These are phyloP conservation scores for Excalfactoria chinensis DNA, from an alignment of 2,113 vertebrate genomes.

Conservation along the genomic window DNA sequence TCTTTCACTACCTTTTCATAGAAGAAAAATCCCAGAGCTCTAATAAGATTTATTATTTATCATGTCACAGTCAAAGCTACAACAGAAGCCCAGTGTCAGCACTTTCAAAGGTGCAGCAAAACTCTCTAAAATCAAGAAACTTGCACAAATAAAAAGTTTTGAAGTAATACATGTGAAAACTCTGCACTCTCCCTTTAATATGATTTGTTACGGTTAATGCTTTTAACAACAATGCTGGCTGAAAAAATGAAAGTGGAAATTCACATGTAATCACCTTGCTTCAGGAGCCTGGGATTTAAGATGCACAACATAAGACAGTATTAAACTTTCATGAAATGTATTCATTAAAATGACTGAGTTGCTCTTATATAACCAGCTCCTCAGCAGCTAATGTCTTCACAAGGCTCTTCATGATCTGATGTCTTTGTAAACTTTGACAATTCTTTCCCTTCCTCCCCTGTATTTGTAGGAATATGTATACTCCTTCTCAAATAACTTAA, in stretches of 20 bases:
- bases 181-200: neutral
- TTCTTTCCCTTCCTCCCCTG: neutral
- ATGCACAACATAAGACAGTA: neutral
- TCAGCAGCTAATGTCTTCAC: neutral
- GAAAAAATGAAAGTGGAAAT: neutral
- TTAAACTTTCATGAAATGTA: slow-evolving; percentile 48
- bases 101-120: neutral
- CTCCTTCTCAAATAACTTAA: neutral
- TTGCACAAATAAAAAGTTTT: neutral
- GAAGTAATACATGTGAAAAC: neutral
- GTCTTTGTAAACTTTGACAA: slow-evolving; percentile 17
- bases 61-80: neutral
- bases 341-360: slow-evolving; percentile 35
- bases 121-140: neutral
- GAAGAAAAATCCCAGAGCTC: neutral
- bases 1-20: neutral
- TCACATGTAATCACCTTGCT: neutral
- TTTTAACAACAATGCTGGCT: neutral
- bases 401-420: neutral
- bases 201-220: neutral
- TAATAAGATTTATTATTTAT: neutral
- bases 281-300: neutral
- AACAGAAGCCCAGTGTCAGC: neutral
- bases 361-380: slow-evolving; percentile 4
- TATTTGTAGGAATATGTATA: neutral